phyloP scores from a whole-genome alignment of 2,113 vertebrate genomes.

The Eretmochelys imbricata region DNA sequence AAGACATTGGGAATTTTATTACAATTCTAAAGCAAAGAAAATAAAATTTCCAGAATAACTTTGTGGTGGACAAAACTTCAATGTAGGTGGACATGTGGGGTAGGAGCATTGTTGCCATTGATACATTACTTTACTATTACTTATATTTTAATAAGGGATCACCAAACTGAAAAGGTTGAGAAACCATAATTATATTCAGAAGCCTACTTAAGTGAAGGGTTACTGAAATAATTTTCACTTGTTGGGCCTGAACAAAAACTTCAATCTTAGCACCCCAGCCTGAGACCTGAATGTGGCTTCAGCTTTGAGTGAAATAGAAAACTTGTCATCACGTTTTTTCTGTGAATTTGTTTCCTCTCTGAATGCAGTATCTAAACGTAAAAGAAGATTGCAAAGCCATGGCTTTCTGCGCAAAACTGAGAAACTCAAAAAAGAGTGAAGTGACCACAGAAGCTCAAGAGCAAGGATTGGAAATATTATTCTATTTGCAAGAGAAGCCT shows the following conservation, averaged over 20 bases:
- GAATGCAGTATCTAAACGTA: conserved; percentile 86
- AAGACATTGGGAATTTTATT: conserved; percentile 2
- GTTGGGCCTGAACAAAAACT: not conserved
- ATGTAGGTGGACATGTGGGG: not conserved
- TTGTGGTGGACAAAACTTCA: not conserved
- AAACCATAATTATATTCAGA: not conserved
- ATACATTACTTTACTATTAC: not conserved
- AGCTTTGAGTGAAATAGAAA: not conserved
- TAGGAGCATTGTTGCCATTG: not conserved
- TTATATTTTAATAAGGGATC: not conserved
- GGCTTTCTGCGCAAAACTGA: conserved; percentile 98
- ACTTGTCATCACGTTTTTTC: not conserved
- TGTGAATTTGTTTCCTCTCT: not conserved
- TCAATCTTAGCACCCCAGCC: not conserved
- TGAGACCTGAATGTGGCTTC: not conserved
- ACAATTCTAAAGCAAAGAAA: not conserved
- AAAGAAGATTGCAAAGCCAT: conserved; percentile 88
- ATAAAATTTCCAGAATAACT: not conserved
- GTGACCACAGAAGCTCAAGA: conserved; percentile 72
- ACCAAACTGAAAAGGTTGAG: not conserved
- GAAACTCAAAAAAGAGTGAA: conserved; percentile 84
- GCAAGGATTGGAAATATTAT: conserved; percentile 88
- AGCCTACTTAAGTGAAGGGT: not conserved
- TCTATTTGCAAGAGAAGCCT: conserved; percentile 83
- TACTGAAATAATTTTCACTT: not conserved